Percentiles rank a stretch among this genome's conserved stretches.
Conservation (phyloP, 2,797 vertebrate species). For the Tokudaia tokunoshimensis region DNA sequence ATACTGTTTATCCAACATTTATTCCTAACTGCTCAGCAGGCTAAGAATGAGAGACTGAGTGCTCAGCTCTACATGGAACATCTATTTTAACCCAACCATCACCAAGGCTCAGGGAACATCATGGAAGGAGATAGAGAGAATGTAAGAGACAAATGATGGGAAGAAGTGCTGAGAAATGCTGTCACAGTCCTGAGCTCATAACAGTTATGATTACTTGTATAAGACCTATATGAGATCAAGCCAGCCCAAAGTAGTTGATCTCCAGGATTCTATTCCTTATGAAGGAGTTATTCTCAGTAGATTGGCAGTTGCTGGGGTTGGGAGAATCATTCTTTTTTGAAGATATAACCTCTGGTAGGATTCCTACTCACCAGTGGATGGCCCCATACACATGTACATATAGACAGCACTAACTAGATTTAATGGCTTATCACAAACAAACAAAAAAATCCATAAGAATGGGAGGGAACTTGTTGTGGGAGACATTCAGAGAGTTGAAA, state of each 20-base stretch:
- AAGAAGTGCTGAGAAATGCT: neutral
- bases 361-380: neutral
- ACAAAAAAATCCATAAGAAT: neutral
- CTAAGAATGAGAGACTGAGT: neutral
- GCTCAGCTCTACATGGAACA: neutral
- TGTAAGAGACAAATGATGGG: no score
- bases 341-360: neutral
- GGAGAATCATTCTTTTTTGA: neutral
- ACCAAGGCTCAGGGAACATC: neutral
- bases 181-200: neutral
- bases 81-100: neutral
- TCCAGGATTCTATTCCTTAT: neutral
- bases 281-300: neutral
- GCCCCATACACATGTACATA: neutral
- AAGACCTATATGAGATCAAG: neutral
- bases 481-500: neutral
- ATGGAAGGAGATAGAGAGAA: neutral
- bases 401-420: neutral
- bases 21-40: neutral
- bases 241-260: neutral
- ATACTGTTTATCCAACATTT: neutral
- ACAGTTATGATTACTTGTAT: neutral
- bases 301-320: neutral
- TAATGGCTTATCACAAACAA: neutral
- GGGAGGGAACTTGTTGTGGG: neutral